Evolutionary conservation across 2,113 vertebrate genomes (phyloP).

Genomic region (Rhadina sibilatrix): DNA sequence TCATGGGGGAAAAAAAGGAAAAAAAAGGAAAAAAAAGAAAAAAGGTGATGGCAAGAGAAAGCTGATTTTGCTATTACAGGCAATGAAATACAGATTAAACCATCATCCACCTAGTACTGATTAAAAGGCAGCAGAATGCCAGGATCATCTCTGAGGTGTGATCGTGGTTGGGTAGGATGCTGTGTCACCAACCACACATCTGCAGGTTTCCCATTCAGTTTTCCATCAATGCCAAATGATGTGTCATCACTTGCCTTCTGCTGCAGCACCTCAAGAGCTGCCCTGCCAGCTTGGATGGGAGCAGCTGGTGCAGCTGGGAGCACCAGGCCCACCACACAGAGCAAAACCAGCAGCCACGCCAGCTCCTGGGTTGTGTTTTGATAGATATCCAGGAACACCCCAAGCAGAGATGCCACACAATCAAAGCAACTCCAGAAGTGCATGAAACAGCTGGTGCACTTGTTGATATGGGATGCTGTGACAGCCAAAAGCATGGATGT

Average conservation of each 20-base stretch:
- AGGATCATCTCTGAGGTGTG: not conserved
- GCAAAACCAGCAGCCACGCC: not conserved
- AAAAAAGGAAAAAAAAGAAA: not conserved
- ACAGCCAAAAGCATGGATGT: not conserved
- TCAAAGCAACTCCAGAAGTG: not conserved
- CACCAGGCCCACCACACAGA: not conserved
- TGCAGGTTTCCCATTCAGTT: not conserved
- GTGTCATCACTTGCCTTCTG: not conserved
- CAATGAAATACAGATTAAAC: not conserved
- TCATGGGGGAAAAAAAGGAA: rapidly evolving
- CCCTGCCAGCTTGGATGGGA: not conserved
- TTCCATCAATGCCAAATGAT: not conserved
- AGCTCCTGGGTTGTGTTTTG: not conserved
- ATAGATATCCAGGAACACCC: not conserved
- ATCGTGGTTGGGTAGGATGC: not conserved
- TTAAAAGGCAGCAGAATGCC: not conserved
- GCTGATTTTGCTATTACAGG: not conserved
- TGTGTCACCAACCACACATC: constrained; percentile 18
- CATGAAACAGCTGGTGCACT: not conserved
- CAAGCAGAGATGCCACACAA: not conserved
- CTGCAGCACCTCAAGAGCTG: not conserved
- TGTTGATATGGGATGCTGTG: not conserved
- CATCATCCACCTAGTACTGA: not conserved
- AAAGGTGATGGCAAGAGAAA: not conserved
- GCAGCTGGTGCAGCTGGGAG: not conserved